Evolutionary conservation across 2,113 vertebrate genomes (phyloP), one percentile per base, ranked within the genome.

Genomic region (Eleginops maclovinus): DNA sequence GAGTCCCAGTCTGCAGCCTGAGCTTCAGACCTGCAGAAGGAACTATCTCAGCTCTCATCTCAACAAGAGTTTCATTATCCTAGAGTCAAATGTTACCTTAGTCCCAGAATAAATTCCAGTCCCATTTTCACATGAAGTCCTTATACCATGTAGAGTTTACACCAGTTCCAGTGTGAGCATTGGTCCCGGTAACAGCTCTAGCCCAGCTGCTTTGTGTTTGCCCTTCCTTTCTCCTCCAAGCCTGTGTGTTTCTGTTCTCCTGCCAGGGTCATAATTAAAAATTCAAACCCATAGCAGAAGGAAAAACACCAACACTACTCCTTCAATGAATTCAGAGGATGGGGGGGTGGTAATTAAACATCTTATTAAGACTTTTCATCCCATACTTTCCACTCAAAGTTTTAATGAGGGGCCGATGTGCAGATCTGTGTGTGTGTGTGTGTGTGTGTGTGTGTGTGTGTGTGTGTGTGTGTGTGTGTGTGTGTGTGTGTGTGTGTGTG

Each of bases 141-240:
- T 31, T 31, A 81, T 31, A 21, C 62, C 8, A 36, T 61, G 83
- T 5, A 12, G 9, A 1, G 26, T 41, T 87, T 87, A 22, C 21
- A 21, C 22, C 17, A 44, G 43, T 16, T 12, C 26, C 41, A 31
- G 8, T 47, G 49, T n/a, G n/a, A n/a, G n/a, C n/a, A 28, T 31
- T 13, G 47, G 40, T 22, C 22, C 55, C 44, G 53, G 31, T n/a
- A 54, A 46, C 16, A 58, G 63, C 70, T 53, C 41, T 62, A 65
- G 60, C 54, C 11, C 65, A 95, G 95, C 95, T 96, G 96, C 93
- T 96, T 96, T 93, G 71, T 93, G 94, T 95, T 96, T 95, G 95
- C 91, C 92, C 93, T 89, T 91, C 95, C 92, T 87, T 91, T 95
- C 93, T 91, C 87, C 90, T 94, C 93, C 92, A 94, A 94, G 92